Evolutionary conservation across 1,140 invertebrate species (phyloP), one percentile per base, ranked within the genome.

Genomic region (Thaumetopoea pityocampa): DNA sequence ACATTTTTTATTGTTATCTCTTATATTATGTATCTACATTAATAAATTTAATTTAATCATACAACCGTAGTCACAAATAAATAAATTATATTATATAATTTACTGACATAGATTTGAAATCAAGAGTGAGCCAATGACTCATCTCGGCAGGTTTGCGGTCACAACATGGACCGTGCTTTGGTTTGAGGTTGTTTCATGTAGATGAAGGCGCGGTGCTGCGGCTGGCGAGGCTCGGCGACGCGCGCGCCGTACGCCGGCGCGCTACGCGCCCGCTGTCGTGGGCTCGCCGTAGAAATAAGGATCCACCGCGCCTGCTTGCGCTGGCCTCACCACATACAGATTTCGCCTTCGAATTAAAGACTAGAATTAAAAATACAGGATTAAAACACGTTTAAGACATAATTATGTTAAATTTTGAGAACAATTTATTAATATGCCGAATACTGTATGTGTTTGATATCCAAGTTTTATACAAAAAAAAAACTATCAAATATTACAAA

Each of bases 221-320:
- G 72, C 55, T 86, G 85, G 35, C 85, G 84, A 27, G 11, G 15
- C 26, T 12, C 12, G 17, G n/a, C 35, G 86, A 34, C 86, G 74
- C 84, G 35, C 86, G 85, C 34, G 22, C 16, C 24, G 15, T 84
- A 29, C 88, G 88, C 40, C 86, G 76, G 11, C 87, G 81, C 61
- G 88, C 90, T 91, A 73, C 89, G 81, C 55, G 88, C 85, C 61
- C 85, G 89, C 88, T 88, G 90, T 63, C 35, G 64, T 69, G 56
- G 72, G 62, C 59, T 88, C 86, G 43, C 83, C 86, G 68, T 88
- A 88, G 62, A 85, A 87, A 50, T 88, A 88, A 45, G 87, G 87
- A 63, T 89, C 87, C 51, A 83, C 70, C 30, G 64, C 62, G 41
- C 70, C 71, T 35, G 69, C 58, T 63, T 81, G 62, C 51, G 85